Base-by-base conservation (phyloP, 2,888 invertebrate species). In the Tetragnatha montana region DNA sequence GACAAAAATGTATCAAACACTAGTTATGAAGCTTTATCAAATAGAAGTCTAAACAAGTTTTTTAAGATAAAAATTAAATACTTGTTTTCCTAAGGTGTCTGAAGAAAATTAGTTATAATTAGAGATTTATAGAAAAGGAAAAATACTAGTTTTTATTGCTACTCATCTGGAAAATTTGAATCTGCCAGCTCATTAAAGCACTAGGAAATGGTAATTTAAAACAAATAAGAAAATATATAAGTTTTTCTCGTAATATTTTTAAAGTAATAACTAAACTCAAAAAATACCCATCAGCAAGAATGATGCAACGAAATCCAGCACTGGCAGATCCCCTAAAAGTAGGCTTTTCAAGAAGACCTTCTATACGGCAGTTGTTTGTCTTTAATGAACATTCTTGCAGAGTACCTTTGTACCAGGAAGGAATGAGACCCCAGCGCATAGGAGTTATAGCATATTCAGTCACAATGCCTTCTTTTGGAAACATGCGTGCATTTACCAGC, bases 401-500 rank as follows among this genome's bases (percentile, higher is more conserved):
- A 74, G 92, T 91, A 92, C 96, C 96, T 94, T 96, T 95, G 92
- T 96, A 96, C 96, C 97, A 97, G 19, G 95, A 95, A 0, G 97
- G 97, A 92, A 97, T 96, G 93, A 97, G 95, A 14, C 97, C 96
- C 97, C 97, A 97, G 94, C 96, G 95, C 97, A 97, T 97, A 0
- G 97, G 96, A 8, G 78, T 80, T 3, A 21, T 92, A 79, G 8
- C 92, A 92, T 8, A 92, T 91, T 17, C 92, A 68, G 49, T 35
- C 47, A 19, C 12, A 19, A 76, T 81, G 8, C 81, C 21, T 49
- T 70, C 35, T n/a, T 68, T 12, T 19, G 70, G 21, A 69, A 81
- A 71, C 17, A 73, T 19, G n/a, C 60, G 19, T 75, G 73, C 82
- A 78, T 82, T 87, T 19, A 90, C 82, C 17, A 90, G n/a, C 12